A percentile compares a stretch with the other conserved stretches of the same genome.
phyloP scores from a whole-genome alignment of 1,140 invertebrate genomes.

The Plectrocnemia conspersa region DNA sequence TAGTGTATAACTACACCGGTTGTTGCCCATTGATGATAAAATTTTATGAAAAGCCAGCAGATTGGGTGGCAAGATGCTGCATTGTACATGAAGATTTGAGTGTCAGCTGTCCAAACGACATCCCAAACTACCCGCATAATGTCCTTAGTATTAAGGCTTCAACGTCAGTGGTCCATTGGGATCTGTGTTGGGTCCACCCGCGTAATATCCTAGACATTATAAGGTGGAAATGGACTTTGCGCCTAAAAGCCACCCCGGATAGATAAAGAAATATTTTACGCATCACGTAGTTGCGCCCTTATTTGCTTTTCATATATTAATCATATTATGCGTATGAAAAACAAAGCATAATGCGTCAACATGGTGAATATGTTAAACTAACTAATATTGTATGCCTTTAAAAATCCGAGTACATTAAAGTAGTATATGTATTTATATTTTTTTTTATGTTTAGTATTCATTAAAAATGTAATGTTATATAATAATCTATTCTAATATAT shows the following conservation, averaged over 20 bases:
- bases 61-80: not conserved
- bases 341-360: not conserved
- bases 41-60: not conserved
- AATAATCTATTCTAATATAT: too few relatives aligned
- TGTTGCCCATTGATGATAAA: not conserved
- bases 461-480: too few relatives aligned
- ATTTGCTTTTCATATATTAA: not conserved
- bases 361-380: not conserved
- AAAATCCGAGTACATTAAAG: too few relatives aligned
- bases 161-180: conserved; percentile 2
- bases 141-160: conserved; percentile 14
- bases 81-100: not conserved
- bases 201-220: conserved; percentile 7
- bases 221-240: not conserved
- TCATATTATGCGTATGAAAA: not conserved
- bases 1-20: not conserved
- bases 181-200: too few relatives aligned
- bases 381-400: not conserved
- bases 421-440: too few relatives aligned
- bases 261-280: too few relatives aligned
- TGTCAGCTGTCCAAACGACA: conserved; percentile 5
- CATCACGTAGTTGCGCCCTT: not conserved
- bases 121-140: conserved; percentile 10
- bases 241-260: not conserved
- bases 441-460: too few relatives aligned